Conservation (phyloP, 2,113 vertebrate genomes). For the Brachypodius melanocephalos region DNA sequence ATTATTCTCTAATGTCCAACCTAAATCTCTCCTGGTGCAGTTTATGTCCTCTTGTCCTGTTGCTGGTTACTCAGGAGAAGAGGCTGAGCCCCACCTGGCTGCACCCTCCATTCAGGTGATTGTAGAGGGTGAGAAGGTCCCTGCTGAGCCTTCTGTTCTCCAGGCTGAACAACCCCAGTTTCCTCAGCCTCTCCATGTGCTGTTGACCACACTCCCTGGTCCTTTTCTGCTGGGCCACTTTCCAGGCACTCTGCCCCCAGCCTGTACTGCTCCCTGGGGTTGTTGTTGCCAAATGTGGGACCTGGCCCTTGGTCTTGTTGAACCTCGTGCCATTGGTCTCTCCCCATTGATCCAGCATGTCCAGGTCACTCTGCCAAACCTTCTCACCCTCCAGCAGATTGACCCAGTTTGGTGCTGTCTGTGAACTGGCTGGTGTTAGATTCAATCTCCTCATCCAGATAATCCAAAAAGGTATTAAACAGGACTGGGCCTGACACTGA, state of each 20-base stretch:
- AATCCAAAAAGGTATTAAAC: background rate
- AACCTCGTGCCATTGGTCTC: rapidly evolving
- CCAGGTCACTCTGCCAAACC: background rate
- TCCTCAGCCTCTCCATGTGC: rapidly evolving
- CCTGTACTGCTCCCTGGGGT: background rate
- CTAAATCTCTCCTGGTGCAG: background rate
- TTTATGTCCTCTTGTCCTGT: background rate
- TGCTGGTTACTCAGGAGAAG: background rate
- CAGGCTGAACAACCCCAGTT: background rate
- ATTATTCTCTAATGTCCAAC: background rate
- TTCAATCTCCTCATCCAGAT: background rate
- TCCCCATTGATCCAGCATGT: background rate
- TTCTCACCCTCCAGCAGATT: background rate
- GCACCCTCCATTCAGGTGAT: too few relatives aligned
- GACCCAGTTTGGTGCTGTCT: rapidly evolving
- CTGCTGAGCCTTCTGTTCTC: background rate
- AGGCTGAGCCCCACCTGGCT: rapidly evolving
- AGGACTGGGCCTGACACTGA: too few relatives aligned
- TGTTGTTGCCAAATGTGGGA: background rate
- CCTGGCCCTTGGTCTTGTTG: rapidly evolving
- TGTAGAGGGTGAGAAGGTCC: background rate
- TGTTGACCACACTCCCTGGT: background rate
- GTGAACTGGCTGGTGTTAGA: background rate
- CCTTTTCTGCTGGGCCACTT: background rate
- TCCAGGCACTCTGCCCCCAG: background rate